phyloP scores from a whole-genome alignment of 2,113 vertebrate genomes.

The Rhea americana region DNA sequence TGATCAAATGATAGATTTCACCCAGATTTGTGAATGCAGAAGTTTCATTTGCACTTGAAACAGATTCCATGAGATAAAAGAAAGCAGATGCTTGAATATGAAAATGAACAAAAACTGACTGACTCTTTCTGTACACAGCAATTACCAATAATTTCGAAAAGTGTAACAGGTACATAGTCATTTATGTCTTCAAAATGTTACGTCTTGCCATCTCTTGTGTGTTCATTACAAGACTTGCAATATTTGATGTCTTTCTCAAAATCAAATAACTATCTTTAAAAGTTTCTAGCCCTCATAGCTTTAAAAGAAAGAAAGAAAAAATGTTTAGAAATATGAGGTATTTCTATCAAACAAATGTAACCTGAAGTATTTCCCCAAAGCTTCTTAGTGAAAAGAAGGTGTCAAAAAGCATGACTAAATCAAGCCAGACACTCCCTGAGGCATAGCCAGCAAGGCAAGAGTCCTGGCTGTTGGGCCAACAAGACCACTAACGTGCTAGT shows the following conservation, averaged over 20 bases:
- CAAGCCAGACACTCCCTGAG: neutral
- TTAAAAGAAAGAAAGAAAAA: neutral
- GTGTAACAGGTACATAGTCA: constrained; percentile 47
- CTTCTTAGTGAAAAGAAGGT: neutral
- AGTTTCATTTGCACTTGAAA: constrained; percentile 13
- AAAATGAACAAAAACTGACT: constrained; percentile 10
- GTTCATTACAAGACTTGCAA: neutral
- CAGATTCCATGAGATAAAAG: neutral
- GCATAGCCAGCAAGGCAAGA: neutral
- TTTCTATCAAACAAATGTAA: neutral
- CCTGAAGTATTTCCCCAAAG: neutral
- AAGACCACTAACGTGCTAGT: neutral
- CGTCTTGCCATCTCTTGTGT: constrained; percentile 4
- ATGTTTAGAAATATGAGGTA: neutral
- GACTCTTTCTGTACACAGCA: constrained; percentile 29
- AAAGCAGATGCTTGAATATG: neutral
- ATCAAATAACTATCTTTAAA: neutral
- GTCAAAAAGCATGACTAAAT: neutral
- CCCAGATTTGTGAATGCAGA: neutral
- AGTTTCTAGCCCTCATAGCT: neutral
- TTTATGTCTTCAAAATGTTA: neutral
- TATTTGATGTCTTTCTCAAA: constrained; percentile 28
- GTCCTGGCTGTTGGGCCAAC: neutral
- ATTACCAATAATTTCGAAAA: constrained; percentile 62
- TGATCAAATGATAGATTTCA: neutral